phyloP scores from a whole-genome alignment of 2,888 invertebrate species.

The Dryadula phaetusa region DNA sequence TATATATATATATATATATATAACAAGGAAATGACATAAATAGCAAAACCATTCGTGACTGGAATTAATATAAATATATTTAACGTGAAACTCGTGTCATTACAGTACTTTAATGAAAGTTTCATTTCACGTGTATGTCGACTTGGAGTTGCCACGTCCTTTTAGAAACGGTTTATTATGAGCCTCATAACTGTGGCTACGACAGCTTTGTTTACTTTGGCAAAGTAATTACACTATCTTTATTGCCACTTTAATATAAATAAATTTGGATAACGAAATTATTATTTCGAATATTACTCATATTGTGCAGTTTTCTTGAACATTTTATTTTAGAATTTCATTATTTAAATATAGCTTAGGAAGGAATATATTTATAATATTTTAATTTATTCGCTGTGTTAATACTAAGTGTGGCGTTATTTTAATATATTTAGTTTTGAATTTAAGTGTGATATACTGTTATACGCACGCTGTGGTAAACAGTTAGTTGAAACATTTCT shows the following conservation, averaged over 20 bases:
- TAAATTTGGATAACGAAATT: slow-evolving; percentile 24
- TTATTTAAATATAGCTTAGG: neutral
- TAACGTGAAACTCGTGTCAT: slow-evolving; percentile 34
- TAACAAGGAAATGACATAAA: neutral
- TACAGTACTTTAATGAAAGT: slow-evolving; percentile 41
- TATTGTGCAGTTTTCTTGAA: neutral
- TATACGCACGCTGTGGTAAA: too few relatives aligned
- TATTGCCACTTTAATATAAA: slow-evolving; percentile 34
- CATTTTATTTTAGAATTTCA: neutral
- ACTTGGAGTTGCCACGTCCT: slow-evolving; percentile 34
- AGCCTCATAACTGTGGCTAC: slow-evolving; percentile 35
- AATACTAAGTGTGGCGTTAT: too few relatives aligned
- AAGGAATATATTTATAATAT: too few relatives aligned
- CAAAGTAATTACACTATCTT: slow-evolving; percentile 39
- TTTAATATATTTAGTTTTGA: too few relatives aligned
- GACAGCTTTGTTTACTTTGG: slow-evolving; percentile 40
- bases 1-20: too few relatives aligned
- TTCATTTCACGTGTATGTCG: slow-evolving; percentile 38
- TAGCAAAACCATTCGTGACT: slow-evolving; percentile 32
- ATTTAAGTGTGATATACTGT: too few relatives aligned
- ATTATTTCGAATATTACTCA: slow-evolving; percentile 3
- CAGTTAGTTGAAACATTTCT: too few relatives aligned
- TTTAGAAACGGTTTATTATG: slow-evolving; percentile 43
- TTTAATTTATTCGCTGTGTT: too few relatives aligned
- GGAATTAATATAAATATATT: slow-evolving; percentile 40